These are phyloP conservation scores for Dipodomys merriami DNA, from an alignment of 2,113 vertebrate species.

Conservation along the genomic window DNA sequence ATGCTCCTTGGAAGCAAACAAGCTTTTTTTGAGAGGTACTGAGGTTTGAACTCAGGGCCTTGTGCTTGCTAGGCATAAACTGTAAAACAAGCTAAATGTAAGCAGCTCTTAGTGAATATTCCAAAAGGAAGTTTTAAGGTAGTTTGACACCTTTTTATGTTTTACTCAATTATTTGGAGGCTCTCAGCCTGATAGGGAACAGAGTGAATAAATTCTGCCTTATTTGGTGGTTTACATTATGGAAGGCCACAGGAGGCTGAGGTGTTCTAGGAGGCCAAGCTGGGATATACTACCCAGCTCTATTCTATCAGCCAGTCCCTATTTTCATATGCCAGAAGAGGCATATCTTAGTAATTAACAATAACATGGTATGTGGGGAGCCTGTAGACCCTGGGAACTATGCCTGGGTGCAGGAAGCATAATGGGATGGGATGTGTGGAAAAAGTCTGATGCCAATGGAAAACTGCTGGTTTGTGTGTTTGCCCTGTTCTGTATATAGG, in stretches of 20 bases:
- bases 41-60: no score
- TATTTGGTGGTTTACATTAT: conserved; percentile 3
- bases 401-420: no score
- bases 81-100: not conserved
- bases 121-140: conserved; percentile 5
- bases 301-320: not conserved
- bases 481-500: no score
- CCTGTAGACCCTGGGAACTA: no score
- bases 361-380: not conserved
- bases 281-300: not conserved
- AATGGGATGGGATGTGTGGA: no score
- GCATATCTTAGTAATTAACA: not conserved
- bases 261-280: not conserved
- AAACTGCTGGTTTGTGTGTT: no score
- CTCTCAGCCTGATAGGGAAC: not conserved
- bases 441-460: no score
- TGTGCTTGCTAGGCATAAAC: no score
- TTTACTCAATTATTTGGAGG: not conserved
- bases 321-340: not conserved
- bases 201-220: not conserved
- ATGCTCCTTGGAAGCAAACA: conserved; percentile 16
- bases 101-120: not conserved
- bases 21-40: no score
- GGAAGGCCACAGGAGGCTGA: not conserved
- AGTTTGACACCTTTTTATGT: not conserved